Evolutionary conservation across 35 echinoderm and acorn worm genomes (phyloP), one percentile per base, ranked within the genome.

Genomic region (Amphiura filiformis): DNA sequence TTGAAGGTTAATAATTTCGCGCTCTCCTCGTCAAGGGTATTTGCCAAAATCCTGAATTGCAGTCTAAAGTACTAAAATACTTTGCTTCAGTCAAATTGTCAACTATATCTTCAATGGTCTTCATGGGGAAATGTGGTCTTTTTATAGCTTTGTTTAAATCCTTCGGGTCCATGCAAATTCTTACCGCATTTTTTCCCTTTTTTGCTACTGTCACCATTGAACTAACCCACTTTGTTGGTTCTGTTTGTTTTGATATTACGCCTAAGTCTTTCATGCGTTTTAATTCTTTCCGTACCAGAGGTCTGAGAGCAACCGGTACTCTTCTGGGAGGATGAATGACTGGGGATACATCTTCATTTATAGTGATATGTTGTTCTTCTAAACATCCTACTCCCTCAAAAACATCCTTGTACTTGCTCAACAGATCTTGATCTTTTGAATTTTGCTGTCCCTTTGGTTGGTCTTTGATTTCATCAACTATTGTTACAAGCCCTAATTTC

Each of bases 311-410:
- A 4, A 87, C 80, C 47, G 93, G 93, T 35, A 91, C 65, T 84
- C 57, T 87, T 39, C 93, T 41, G 15, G 93, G 86, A 36, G 91
- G 56, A 86, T 92, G 82, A 31, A 95, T 38, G 1, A 92, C 86
- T 30, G 90, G 93, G 37, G 31, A 17, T 1, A 23, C 85, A 40
- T 87, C 31, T 39, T 70, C 26, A 91, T 39, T 2, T 91, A 84
- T 35, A 85, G 89, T 44, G 1, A 40, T 31, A 15, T 80, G 77
- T 31, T 35, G 32, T 13, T 34, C 77, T 83, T 52, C 23, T 35
- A 90, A 35, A 41, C 92, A 90, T 30, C 87, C 87, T 32, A 94
- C 26, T 39, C 82, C 87, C 39, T 85, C 32, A 81, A 81, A 86
- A 13, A 90, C 47, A 33, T 89, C n/a, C 13, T 44, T n/a, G 76